phyloP scores from a whole-genome alignment of 2,888 invertebrate genomes.

The Amblyjoppa fuscipennis region DNA sequence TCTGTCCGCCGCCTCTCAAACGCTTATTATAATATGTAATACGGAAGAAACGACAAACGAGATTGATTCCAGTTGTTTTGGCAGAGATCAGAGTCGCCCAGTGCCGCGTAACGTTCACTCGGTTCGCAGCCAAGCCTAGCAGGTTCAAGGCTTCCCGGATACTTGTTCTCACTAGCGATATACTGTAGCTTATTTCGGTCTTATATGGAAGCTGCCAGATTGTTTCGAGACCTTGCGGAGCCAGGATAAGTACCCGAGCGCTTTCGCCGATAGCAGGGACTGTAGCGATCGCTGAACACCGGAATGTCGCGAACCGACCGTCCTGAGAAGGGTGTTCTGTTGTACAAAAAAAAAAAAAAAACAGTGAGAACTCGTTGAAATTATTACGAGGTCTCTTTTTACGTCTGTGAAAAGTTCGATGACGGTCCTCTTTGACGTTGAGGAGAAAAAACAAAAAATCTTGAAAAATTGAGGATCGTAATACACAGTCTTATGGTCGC shows the following conservation, averaged over 20 bases:
- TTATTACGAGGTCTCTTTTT: too few relatives aligned
- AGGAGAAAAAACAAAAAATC: too few relatives aligned
- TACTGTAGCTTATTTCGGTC: neutral
- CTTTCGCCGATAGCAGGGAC: neutral
- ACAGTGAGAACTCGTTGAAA: too few relatives aligned
- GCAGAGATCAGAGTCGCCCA: constrained; percentile 1
- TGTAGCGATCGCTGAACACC: neutral
- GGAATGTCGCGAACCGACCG: neutral
- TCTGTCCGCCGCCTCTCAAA: neutral
- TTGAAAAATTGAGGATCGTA: too few relatives aligned
- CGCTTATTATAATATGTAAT: neutral
- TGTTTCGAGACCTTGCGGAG: constrained; percentile 7
- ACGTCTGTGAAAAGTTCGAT: too few relatives aligned
- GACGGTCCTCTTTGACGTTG: too few relatives aligned
- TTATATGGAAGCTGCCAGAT: neutral
- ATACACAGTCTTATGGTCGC: too few relatives aligned
- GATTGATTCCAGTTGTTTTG: neutral
- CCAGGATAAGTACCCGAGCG: neutral
- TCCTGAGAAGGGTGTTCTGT: neutral
- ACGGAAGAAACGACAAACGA: constrained; percentile 24
- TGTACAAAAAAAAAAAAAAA: too few relatives aligned
- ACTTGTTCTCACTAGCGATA: neutral
- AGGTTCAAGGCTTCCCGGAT: constrained; percentile 42
- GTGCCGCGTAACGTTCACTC: constrained; percentile 1
- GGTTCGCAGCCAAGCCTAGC: neutral